Percentiles rank a stretch among this genome's conserved stretches.
Conservation (phyloP, 2,888 invertebrate genomes). For the Pilophorus perplexus region DNA sequence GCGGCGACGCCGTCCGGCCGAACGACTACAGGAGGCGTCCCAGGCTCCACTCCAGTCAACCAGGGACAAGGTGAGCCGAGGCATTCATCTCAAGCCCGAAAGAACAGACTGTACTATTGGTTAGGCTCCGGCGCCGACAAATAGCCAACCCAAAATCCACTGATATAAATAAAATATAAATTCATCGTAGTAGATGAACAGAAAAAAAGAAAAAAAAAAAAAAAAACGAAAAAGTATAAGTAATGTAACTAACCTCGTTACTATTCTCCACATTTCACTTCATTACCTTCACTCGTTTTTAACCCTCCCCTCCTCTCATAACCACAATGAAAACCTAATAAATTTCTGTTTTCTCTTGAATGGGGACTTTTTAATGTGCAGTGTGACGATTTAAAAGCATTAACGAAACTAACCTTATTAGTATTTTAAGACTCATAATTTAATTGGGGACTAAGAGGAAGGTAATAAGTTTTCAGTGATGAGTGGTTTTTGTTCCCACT, state of each 20-base stretch:
- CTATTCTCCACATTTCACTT: constrained; percentile 21
- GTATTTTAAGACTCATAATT: too few relatives aligned
- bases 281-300: constrained; percentile 1
- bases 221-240: neutral
- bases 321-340: constrained; percentile 21
- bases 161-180: constrained; percentile 2
- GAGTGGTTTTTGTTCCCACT: too few relatives aligned
- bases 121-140: constrained; percentile 5
- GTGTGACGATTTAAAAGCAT: neutral
- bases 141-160: neutral
- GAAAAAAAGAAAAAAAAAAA: constrained; percentile 3
- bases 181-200: too few relatives aligned
- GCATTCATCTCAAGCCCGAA: neutral
- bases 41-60: constrained; percentile 12
- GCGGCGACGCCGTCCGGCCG: constrained; percentile 13
- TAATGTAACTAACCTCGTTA: constrained; percentile 1
- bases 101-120: constrained; percentile 7
- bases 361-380: neutral
- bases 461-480: too few relatives aligned
- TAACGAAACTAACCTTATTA: neutral
- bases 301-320: neutral
- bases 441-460: too few relatives aligned
- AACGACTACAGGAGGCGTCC: constrained; percentile 11
- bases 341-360: constrained; percentile 16
- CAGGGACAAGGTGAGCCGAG: constrained; percentile 40